Evolutionary conservation across 2,797 vertebrate genomes (phyloP).

Genomic region (Nannoperca obscura): DNA sequence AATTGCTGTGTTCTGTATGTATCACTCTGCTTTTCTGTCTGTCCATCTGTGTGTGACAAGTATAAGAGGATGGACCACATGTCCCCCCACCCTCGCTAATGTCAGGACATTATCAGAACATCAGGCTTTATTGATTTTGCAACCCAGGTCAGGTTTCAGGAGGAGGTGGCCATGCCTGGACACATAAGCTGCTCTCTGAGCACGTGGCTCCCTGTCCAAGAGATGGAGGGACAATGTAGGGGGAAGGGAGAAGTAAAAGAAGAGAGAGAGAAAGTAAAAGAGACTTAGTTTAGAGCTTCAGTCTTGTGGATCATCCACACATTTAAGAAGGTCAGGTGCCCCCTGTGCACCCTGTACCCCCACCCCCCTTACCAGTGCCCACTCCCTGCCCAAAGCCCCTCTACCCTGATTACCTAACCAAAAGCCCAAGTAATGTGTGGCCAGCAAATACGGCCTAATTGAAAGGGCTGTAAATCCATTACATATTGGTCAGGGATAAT

Average conservation of each 20-base stretch:
- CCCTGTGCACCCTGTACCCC: conserved; percentile 56
- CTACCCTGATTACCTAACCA: conserved; percentile 94
- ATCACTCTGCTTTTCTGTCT: conserved; percentile 8
- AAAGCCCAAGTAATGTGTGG: conserved; percentile 96
- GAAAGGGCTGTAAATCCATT: conserved; percentile 99
- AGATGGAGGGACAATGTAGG: conserved; percentile 54
- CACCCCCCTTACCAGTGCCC: conserved; percentile 67
- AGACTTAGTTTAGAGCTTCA: conserved; percentile 81
- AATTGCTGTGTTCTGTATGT: conserved; percentile 23
- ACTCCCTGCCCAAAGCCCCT: conserved; percentile 81
- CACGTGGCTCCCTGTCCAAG: conserved; percentile 66
- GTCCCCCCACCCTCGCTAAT: conserved; percentile 91
- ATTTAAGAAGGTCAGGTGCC: conserved; percentile 90
- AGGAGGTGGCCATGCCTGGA: conserved; percentile 79
- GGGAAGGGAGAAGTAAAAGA: conserved; percentile 40
- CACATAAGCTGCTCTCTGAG: conserved; percentile 75
- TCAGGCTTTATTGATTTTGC: conserved; percentile 93
- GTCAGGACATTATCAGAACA: conserved; percentile 95
- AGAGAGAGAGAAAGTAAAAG: conserved; percentile 33
- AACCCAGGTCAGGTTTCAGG: conserved; percentile 91
- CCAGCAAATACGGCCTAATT: conserved; percentile 99
- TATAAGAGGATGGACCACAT: conserved; percentile 79
- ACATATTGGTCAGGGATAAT: conserved; percentile 99
- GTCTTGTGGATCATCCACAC: conserved; percentile 76
- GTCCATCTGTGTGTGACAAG: conserved; percentile 47